Evolutionary conservation across 2,113 vertebrate genomes (phyloP).

Genomic region (Oxygymnocypris stewartii): DNA sequence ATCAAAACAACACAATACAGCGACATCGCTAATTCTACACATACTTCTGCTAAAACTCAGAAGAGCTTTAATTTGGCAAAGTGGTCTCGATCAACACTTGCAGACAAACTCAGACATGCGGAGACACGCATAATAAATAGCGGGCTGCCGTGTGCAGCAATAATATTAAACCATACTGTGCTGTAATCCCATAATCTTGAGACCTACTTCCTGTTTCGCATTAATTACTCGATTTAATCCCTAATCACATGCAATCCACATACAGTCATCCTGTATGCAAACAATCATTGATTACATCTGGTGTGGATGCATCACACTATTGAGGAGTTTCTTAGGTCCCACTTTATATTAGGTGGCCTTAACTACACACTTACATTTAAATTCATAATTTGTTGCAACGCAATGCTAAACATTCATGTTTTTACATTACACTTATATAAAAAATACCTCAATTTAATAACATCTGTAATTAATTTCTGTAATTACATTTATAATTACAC

Average conservation of each 20-base stretch:
- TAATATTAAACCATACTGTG: slow-evolving; percentile 50
- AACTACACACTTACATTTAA: too few relatives aligned
- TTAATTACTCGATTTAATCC: slow-evolving; percentile 52
- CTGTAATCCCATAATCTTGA: slow-evolving; percentile 56
- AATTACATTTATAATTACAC: too few relatives aligned
- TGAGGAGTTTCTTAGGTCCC: not conserved
- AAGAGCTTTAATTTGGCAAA: slow-evolving; percentile 12
- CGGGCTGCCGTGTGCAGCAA: not conserved
- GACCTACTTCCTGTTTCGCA: slow-evolving; percentile 51
- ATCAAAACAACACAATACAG: slow-evolving; percentile 1
- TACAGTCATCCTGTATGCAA: not conserved
- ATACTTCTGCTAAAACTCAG: not conserved
- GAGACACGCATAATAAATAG: not conserved
- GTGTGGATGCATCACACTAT: not conserved
- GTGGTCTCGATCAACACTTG: not conserved
- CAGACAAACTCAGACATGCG: not conserved
- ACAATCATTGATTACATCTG: not conserved
- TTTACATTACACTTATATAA: too few relatives aligned
- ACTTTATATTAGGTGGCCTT: too few relatives aligned
- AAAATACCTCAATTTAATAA: too few relatives aligned
- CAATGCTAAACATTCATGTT: too few relatives aligned
- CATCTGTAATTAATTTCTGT: too few relatives aligned
- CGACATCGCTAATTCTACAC: too few relatives aligned
- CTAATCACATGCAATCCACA: slow-evolving; percentile 5
- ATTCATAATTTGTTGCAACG: too few relatives aligned